A percentile compares a stretch with the other conserved stretches of the same genome.
Evolutionary conservation across 2,113 vertebrate species (phyloP).

Genomic region (Aegotheles bennettii): DNA sequence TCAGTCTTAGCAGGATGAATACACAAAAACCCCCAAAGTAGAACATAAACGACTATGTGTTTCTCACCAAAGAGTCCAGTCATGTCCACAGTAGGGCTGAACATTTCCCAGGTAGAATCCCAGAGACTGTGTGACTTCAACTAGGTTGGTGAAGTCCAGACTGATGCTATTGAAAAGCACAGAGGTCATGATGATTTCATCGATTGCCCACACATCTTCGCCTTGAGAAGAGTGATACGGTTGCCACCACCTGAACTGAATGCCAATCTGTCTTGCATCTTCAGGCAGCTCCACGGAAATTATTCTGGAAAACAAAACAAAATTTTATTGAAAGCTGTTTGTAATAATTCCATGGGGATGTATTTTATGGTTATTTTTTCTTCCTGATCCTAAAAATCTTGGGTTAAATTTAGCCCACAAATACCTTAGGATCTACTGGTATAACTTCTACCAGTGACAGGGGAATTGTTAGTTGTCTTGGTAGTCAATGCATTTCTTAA

Average conservation of each 20-base stretch:
- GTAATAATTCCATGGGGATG: background rate
- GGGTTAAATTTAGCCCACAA: background rate
- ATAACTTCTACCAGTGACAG: background rate
- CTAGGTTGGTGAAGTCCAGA: conserved; percentile 93
- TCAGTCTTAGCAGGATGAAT: background rate
- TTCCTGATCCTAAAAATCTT: background rate
- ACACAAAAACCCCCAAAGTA: background rate
- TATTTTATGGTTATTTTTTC: background rate
- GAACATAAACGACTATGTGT: background rate
- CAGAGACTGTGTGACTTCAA: conserved; percentile 95
- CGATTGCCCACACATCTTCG: conserved; percentile 94
- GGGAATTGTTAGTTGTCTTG: background rate
- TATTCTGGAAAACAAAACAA: conserved; percentile 75
- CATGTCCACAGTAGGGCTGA: conserved; percentile 93
- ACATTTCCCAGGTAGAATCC: conserved; percentile 96
- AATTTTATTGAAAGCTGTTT: background rate
- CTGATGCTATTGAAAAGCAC: conserved; percentile 96
- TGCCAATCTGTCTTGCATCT: conserved; percentile 88
- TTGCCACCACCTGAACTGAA: conserved; percentile 99
- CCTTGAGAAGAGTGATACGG: conserved; percentile 93
- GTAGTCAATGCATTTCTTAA: background rate
- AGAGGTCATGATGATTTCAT: conserved; percentile 98
- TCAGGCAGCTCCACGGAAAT: conserved; percentile 93
- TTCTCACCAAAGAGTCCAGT: conserved; percentile 96
- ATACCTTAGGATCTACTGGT: background rate